Conservation (phyloP, 2,113 vertebrate genomes). For the Axis porcinus region DNA sequence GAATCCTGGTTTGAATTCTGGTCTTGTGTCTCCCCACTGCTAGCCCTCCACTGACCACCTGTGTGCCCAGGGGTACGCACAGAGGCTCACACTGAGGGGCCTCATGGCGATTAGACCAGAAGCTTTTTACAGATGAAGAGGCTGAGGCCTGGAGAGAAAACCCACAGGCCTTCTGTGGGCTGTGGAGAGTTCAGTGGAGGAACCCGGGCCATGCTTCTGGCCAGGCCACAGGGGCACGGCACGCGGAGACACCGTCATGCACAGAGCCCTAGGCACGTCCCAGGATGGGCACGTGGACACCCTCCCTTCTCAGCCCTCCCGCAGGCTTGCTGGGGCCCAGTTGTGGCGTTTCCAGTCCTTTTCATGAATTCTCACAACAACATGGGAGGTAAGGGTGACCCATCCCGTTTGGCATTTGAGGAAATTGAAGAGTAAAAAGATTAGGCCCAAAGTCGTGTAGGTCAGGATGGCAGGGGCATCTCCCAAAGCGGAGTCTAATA, state of each 20-base stretch:
- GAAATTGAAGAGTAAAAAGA: not conserved
- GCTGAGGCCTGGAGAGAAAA: not conserved
- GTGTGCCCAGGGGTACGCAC: too few relatives aligned
- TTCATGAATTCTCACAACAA: not conserved
- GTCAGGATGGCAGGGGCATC: not conserved
- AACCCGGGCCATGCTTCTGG: not conserved
- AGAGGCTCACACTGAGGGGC: accelerated
- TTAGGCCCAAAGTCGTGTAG: not conserved
- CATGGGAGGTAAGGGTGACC: not conserved
- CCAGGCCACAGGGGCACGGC: accelerated
- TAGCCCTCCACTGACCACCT: not conserved
- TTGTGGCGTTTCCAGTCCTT: not conserved
- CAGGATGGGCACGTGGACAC: accelerated
- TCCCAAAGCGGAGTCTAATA: not conserved
- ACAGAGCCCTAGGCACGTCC: accelerated
- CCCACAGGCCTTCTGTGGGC: not conserved
- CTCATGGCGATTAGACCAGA: not conserved
- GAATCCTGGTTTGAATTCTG: not conserved
- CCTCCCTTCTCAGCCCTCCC: not conserved
- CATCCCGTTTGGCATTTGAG: not conserved
- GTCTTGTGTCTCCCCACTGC: too few relatives aligned
- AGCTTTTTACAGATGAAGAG: not conserved
- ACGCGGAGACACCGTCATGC: accelerated
- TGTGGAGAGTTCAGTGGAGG: not conserved
- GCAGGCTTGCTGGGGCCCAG: accelerated